A percentile compares a stretch with the other conserved stretches of the same genome.
phyloP scores from a whole-genome alignment of 2,113 vertebrate genomes.

The Ellobius talpinus region DNA sequence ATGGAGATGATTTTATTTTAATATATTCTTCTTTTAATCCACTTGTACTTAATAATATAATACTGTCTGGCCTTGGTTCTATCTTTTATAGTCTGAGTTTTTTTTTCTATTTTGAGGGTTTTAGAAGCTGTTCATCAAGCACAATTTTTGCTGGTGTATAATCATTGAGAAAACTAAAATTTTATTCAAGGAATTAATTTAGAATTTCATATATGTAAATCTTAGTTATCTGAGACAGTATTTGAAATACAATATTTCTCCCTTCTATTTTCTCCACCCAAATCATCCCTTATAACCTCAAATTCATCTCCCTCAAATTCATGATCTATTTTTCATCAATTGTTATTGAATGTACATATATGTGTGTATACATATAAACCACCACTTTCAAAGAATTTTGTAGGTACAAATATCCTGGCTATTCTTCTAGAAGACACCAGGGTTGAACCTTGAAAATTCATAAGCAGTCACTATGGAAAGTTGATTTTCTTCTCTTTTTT shows the following conservation, averaged over 20 bases:
- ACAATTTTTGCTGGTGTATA: neutral
- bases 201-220: neutral
- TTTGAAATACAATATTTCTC: neutral
- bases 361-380: constrained; percentile 33
- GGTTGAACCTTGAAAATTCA: constrained; percentile 60
- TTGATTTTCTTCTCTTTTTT: neutral
- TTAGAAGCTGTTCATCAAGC: neutral
- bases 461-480: constrained; percentile 21
- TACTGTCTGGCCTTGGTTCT: neutral
- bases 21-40: neutral
- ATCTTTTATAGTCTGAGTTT: neutral
- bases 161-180: neutral
- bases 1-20: neutral
- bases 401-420: constrained; percentile 72
- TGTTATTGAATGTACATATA: neutral
- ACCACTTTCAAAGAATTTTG: constrained; percentile 67
- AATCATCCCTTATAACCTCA: neutral
- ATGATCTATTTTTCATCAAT: neutral
- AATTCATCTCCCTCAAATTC: neutral
- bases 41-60: neutral
- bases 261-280: neutral
- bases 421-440: constrained; percentile 62
- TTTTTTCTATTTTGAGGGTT: neutral
- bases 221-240: neutral
- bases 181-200: neutral